Base-by-base conservation (phyloP, 2,797 vertebrate species). In the Hemibagrus guttatus region DNA sequence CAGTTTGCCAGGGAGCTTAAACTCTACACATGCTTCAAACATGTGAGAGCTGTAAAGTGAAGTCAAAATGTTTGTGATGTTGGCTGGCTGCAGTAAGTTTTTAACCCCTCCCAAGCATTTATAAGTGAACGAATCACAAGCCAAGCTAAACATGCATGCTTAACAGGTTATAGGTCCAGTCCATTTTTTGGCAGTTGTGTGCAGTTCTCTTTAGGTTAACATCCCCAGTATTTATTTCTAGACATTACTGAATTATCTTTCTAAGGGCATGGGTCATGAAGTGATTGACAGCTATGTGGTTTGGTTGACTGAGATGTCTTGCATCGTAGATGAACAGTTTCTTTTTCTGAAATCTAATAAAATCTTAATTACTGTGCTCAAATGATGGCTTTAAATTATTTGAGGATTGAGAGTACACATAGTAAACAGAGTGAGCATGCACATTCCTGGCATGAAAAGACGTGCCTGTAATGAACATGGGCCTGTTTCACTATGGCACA, bases 371-470 rank as follows among this genome's bases (percentile, higher is more conserved):
- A 81, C 13, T 31, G 61, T 9, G 8, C 42, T 49, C n/a, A 28
- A 0, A 64, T 66, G 61, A 31, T 54, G 54, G 17, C 28, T 78
- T 78, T 54, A 76, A 9, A 76, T 54, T 19, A 2, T 42, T 42
- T 66, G 0, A 80, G 23, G 21, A 49, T 81, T 52, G 42, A 23
- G 63, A 31, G 31, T 17, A 31, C 19, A 68, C 19, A 23, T 14
- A n/a, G 16, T 66, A 52, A 82, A 64, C 19, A n/a, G 14, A 52
- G n/a, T 31, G 28, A 66, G 46, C 17, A 12, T 16, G 42, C 46
- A 82, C 63, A 82, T 82, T 82, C 63, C 81, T 82, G 46, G n/a
- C 61, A 52, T 82, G 46, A 82, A 68, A 82, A 31, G 26, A 19
- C 26, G 26, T 81, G 59, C 8, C 59, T 81, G 42, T 66, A 49